These are phyloP conservation scores for Hydropsyche betteni DNA, from an alignment of 2,888 invertebrate species.

Conservation along the genomic window DNA sequence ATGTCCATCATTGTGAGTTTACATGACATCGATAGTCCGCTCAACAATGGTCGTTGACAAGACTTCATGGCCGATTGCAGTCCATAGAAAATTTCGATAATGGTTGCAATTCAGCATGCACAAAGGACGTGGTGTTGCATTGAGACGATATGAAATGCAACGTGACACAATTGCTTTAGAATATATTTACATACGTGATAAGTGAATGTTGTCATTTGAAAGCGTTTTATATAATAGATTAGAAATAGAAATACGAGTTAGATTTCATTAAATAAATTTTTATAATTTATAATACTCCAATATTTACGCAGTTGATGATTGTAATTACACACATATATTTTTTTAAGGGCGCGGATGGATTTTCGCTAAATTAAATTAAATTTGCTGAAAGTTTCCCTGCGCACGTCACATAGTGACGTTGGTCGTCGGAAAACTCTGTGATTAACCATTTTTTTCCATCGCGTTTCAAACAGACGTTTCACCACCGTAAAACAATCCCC, in stretches of 20 bases:
- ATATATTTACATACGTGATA: no score
- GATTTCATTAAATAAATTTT: no score
- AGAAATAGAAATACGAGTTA: no score
- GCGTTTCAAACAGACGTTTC: neutral
- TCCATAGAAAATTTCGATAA: neutral
- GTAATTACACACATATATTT: no score
- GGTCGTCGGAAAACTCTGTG: constrained; percentile 6
- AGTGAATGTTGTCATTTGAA: no score
- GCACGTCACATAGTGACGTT: neutral
- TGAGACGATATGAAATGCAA: constrained; percentile 1
- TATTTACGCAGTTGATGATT: no score
- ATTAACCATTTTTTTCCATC: constrained; percentile 8
- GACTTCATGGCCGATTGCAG: neutral
- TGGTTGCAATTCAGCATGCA: constrained; percentile 9
- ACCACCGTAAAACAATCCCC: neutral
- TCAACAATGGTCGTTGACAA: neutral
- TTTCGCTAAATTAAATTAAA: no score
- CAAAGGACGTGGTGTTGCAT: neutral
- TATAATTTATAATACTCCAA: no score
- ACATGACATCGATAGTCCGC: neutral
- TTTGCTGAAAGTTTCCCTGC: no score
- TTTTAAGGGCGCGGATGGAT: no score
- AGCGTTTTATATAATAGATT: no score
- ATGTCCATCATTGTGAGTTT: neutral
- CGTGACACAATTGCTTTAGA: no score